Conservation (phyloP, 1,140 invertebrate species). For the Drosophila sulfurigaster region DNA sequence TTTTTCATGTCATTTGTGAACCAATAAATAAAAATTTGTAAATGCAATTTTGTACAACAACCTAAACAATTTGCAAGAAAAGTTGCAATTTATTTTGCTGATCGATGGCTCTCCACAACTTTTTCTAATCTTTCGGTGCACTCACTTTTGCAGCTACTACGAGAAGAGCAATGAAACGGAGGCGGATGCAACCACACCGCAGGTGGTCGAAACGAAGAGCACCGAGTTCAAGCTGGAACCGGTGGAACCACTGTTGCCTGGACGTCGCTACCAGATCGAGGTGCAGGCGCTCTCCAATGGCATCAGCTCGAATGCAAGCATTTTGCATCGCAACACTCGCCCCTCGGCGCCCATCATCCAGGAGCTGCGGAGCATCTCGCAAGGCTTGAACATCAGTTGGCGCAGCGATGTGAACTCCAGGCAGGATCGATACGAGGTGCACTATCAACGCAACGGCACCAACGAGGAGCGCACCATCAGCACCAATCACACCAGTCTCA, state of each 20-base stretch:
- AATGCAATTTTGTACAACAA: too few species aligned
- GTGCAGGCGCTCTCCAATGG: conserved; percentile 93
- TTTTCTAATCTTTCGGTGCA: too few species aligned
- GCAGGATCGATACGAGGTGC: conserved; percentile 95
- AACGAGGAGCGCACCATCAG: conserved; percentile 87
- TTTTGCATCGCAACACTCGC: conserved; percentile 90
- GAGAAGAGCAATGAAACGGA: conserved; percentile 91
- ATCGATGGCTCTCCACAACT: too few species aligned
- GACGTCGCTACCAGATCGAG: conserved; percentile 94
- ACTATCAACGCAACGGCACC: conserved; percentile 93
- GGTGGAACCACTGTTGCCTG: conserved; percentile 92
- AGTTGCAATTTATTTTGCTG: too few species aligned
- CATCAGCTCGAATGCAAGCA: conserved; percentile 91
- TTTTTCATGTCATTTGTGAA: too few species aligned
- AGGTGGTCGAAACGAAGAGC: conserved; percentile 87
- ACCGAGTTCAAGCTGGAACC: conserved; percentile 89
- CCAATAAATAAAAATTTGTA: too few species aligned
- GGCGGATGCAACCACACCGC: conserved; percentile 87
- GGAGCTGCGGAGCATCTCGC: conserved; percentile 90
- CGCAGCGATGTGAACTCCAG: conserved; percentile 95
- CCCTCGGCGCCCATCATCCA: conserved; percentile 95
- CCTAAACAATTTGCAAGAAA: too few species aligned
- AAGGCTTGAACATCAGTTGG: conserved; percentile 94
- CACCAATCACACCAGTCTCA: conserved; percentile 90
- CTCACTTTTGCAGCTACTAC: conserved; percentile 87